These are phyloP conservation scores for Pluvianellus socialis DNA, from an alignment of 2,113 vertebrate genomes.

Conservation along the genomic window DNA sequence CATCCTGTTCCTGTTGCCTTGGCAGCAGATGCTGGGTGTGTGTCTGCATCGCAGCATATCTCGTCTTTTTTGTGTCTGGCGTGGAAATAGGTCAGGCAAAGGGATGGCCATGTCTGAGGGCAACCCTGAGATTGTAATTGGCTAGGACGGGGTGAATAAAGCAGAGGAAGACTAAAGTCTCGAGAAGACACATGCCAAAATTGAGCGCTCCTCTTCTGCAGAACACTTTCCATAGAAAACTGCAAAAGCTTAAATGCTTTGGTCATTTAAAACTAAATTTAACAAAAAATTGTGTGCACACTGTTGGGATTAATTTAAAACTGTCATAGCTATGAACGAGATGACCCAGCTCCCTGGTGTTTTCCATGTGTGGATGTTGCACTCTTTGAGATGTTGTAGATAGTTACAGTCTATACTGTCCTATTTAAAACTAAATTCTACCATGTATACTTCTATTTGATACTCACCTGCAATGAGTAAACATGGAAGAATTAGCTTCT, in stretches of 20 bases:
- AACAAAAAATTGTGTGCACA: neutral
- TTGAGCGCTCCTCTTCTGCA: neutral
- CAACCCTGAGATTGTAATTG: neutral
- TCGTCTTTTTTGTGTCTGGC: neutral
- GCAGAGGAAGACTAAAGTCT: neutral
- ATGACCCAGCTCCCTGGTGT: neutral
- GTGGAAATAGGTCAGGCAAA: neutral
- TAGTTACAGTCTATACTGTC: neutral
- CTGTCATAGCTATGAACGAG: neutral
- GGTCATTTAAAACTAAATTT: neutral
- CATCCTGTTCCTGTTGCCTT: slow-evolving; percentile 42
- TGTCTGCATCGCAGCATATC: neutral
- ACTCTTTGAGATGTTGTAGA: neutral
- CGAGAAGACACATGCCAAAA: neutral
- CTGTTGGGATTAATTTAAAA: neutral
- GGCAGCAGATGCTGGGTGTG: slow-evolving; percentile 23
- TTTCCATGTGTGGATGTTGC: neutral
- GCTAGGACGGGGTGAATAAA: neutral
- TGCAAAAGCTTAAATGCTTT: neutral
- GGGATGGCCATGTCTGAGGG: neutral
- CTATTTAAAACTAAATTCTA: neutral
- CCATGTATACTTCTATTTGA: neutral
- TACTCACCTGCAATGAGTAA: neutral
- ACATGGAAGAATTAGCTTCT: neutral
- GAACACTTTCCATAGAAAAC: neutral